Base-by-base conservation (phyloP, 2,113 vertebrate genomes). In the Chelonoidis abingdonii region DNA sequence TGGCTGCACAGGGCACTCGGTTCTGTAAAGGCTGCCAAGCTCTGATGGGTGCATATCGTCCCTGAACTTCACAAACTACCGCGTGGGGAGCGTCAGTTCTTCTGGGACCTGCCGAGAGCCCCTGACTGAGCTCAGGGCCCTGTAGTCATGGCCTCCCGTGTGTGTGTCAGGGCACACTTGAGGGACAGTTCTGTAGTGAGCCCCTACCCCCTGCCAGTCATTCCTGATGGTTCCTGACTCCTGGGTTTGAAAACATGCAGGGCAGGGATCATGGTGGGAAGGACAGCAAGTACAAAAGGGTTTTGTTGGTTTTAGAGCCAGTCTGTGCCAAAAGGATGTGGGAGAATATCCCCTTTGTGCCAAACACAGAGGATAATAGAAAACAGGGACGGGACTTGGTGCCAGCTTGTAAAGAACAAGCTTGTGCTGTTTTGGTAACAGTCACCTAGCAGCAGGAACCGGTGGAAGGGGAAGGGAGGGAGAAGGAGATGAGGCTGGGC, bases 291-390 rank as follows among this genome's bases (percentile, higher is more conserved):
- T 90, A 94, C 94, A 97, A 96, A 97, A 96, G 95, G 93, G 95
- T 94, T 97, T 97, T 90, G 84, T 87, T 95, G 96, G 95, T 25
- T 96, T 96, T 81, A 96, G 90, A 95, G 92, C 54, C 87, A 89
- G 91, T 88, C 87, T 90, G 95, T 92, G 96, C 97, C 97, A 97
- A 96, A 27, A 94, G 97, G 97, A 97, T 97, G 95, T 97, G 97
- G 97, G 96, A 97, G 97, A 97, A 95, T 86, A 97, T 96, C 95
- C 95, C 96, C 96, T 95, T 35, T 87, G 93, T 96, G 96, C 97
- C 96, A 97, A 95, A 92, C 87, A 1, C 93, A 82, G 94, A 81
- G 80, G 95, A 94, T 96, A 96, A 97, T 97, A 84, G 54, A 90
- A 97, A 97, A 84, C 95, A 96, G 96, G 97, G 87, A 92, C 31